Base-by-base conservation (phyloP, 2,797 vertebrate genomes). In the Sebastes steindachneri region DNA sequence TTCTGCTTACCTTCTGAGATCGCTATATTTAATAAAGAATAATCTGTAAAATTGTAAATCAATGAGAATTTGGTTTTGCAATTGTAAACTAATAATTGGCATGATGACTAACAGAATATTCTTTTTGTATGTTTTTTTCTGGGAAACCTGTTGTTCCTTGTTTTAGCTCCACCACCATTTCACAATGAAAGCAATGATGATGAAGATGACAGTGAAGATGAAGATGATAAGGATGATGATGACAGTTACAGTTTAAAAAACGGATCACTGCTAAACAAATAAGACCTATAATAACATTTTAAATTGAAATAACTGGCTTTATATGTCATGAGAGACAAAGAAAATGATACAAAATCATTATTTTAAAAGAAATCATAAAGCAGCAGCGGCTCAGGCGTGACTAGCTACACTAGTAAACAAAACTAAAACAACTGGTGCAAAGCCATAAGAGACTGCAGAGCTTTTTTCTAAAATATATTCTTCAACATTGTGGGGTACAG, bases 11-110 rank as follows among this genome's bases (percentile, higher is more conserved):
- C 95, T 95, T 41, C 60, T 71, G 53, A 86, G 85, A 79, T 91
- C 88, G 12, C 72, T 87, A 90, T 63, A 78, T 89, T 92, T 93
- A 90, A 89, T 83, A 93, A 94, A 93, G 93, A 95, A 96, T 86
- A 96, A 95, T 95, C 95, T 95, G 94, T 58, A 70, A 93, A 92
- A 85, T 86, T 75, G 79, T 7, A 25, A 69, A 88, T 55, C 0
- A 80, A 82, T 92, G 73, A 90, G 68, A 26, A 65, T 72, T 83
- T 58, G 67, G 26, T 53, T 4, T 54, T 45, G n/a, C 0, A 55
- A 12, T 7, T 0, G 0, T 57, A 14, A 68, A 73, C 0, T 19
- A 10, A 11, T 9, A 7, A 19, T 12, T 70, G 4, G 0, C 9
- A 10, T 3, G 14, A 35, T 26, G 17, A 41, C 21, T 35, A 25